Conservation (phyloP, 2,797 vertebrate species). For the Enteromius fasciolatus region DNA sequence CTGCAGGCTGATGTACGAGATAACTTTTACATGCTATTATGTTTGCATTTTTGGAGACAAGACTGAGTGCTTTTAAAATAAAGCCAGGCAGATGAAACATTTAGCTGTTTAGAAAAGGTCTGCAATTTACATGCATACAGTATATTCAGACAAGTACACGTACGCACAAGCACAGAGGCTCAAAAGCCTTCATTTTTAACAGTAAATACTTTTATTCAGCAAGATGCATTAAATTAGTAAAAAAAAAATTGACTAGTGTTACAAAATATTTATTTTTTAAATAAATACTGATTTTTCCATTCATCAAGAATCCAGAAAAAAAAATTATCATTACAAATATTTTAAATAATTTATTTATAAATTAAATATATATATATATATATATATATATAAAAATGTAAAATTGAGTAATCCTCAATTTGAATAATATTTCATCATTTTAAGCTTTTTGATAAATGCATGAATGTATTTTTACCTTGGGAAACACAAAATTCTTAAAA, state of each 20-base stretch:
- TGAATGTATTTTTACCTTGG: background rate
- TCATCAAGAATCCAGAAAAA: background rate
- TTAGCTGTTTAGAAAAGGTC: conserved; percentile 16
- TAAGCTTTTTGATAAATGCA: background rate
- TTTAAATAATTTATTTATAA: too few relatives aligned
- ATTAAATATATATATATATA: too few relatives aligned
- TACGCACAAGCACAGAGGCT: too few relatives aligned
- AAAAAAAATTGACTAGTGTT: background rate
- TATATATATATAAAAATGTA: too few relatives aligned
- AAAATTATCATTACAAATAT: background rate
- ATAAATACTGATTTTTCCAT: background rate
- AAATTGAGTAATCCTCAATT: background rate
- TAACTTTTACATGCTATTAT: conserved; percentile 66
- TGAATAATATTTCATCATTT: background rate
- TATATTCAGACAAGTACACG: background rate
- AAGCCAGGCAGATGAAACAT: conserved; percentile 52
- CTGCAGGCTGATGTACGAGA: conserved; percentile 65
- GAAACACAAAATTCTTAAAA: background rate
- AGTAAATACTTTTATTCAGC: background rate
- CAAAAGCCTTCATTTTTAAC: background rate
- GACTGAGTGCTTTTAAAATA: conserved; percentile 57
- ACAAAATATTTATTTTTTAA: background rate
- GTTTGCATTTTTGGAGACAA: conserved; percentile 71
- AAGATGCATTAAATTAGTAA: background rate
- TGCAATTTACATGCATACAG: background rate